Evolutionary conservation across 2,888 invertebrate genomes (phyloP), one percentile per base, ranked within the genome.

Genomic region (Mesoligia furuncula): DNA sequence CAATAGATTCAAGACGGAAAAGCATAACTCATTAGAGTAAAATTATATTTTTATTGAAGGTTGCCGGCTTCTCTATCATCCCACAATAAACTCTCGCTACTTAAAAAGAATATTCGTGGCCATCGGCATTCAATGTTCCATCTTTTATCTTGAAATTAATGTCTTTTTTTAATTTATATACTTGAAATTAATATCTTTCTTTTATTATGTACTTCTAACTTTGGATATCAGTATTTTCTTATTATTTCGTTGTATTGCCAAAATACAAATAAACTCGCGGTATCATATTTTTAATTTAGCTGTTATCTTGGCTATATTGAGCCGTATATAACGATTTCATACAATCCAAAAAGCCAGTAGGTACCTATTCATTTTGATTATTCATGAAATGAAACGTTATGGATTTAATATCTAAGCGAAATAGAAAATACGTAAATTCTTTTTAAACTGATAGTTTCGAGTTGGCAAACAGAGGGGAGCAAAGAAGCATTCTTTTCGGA

Each of bases 401-500:
- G 61, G 45, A 69, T 80, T 72, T 61, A 71, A 79, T 67, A 39
- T 68, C 2, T n/a, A 48, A 51, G 8, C 36, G 20, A 80, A 66
- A 68, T 15, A 17, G 20, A 27, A 67, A 57, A 61, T 80, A 57
- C 15, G 36, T 36, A 72, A 75, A 72, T 69, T 75, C 17, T 76
- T 64, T 79, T 71, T 42, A 42, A 62, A 70, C 39, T 39, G 42
- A 57, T 74, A 79, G 73, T 75, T 54, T 70, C 20, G 42, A 67
- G 54, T 88, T 91, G 88, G 87, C 88, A 89, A 91, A 86, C 85
- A 87, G 78, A 73, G 45, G 85, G 85, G 84, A 90, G 86, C 89
- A 83, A n/a, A 90, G 86, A 83, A 87, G 90, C 87, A 90, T 93
- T 93, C 68, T 90, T 90, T 91, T 92, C 91, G 90, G 93, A 94